Evolutionary conservation across 1,140 invertebrate species (phyloP).

Genomic region (Trichoplusia ni): DNA sequence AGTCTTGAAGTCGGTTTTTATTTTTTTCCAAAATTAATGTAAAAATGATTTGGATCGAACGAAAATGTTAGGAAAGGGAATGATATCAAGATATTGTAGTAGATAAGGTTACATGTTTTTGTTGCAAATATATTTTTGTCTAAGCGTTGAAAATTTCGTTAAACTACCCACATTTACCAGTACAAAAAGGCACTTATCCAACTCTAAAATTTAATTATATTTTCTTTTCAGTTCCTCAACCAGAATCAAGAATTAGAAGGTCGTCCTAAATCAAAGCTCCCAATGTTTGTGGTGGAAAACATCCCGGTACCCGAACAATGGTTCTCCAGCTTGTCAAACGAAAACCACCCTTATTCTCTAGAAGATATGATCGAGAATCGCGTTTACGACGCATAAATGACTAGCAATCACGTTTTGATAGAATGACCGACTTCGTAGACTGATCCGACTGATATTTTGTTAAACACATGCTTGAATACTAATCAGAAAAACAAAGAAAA

Average conservation of each 20-base stretch:
- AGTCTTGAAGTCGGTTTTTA: too few relatives aligned
- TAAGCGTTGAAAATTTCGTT: too few relatives aligned
- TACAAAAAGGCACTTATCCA: too few relatives aligned
- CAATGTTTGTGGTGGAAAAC: constrained; percentile 28
- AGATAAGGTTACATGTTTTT: too few relatives aligned
- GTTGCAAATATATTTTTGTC: too few relatives aligned
- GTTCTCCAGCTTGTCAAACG: constrained; percentile 9
- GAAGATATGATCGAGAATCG: constrained; percentile 16
- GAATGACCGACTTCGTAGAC: not conserved
- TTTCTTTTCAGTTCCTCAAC: not conserved
- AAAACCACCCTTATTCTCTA: constrained; percentile 16
- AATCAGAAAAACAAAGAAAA: too few relatives aligned
- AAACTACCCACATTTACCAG: too few relatives aligned
- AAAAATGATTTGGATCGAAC: too few relatives aligned
- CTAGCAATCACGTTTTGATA: not conserved
- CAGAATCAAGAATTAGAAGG: constrained; percentile 10
- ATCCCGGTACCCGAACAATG: constrained; percentile 15
- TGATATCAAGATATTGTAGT: too few relatives aligned
- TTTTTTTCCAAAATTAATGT: too few relatives aligned
- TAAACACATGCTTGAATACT: not conserved
- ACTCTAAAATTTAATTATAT: not conserved
- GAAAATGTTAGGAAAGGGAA: too few relatives aligned
- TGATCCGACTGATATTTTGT: not conserved
- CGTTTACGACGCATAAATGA: constrained; percentile 21
- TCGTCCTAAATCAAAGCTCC: not conserved